phyloP scores from a whole-genome alignment of 2,888 invertebrate species.

The Megamerina dolium region DNA sequence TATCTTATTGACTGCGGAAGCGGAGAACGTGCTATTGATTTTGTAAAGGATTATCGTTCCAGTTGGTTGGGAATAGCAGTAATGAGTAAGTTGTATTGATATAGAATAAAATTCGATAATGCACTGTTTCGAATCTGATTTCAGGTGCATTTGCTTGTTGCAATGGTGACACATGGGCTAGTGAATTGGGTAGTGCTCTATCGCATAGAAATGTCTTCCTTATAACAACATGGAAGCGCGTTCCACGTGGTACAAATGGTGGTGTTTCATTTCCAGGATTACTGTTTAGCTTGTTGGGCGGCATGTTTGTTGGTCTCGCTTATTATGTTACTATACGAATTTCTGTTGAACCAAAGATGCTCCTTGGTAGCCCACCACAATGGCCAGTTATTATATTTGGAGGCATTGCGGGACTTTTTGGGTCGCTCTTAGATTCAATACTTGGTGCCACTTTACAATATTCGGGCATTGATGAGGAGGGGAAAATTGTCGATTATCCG shows the following conservation, averaged over 20 bases:
- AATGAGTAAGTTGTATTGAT: constrained; percentile 59
- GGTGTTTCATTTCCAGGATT: constrained; percentile 66
- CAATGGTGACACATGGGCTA: constrained; percentile 88
- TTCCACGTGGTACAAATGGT: constrained; percentile 85
- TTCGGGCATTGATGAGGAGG: constrained; percentile 69
- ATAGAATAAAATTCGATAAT: neutral
- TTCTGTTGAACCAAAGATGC: constrained; percentile 55
- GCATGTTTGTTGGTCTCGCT: constrained; percentile 61
- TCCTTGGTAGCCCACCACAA: constrained; percentile 62
- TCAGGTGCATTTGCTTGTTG: constrained; percentile 69
- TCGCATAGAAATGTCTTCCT: constrained; percentile 64
- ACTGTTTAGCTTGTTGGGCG: constrained; percentile 51
- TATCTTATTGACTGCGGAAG: constrained; percentile 76
- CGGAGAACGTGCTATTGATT: constrained; percentile 73
- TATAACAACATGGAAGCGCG: constrained; percentile 65
- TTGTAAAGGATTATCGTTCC: constrained; percentile 65
- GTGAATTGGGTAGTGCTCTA: constrained; percentile 76
- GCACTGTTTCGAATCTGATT: neutral
- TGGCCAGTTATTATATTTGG: constrained; percentile 74
- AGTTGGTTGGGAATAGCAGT: constrained; percentile 79
- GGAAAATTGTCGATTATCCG: constrained; percentile 66
- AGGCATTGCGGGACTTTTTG: constrained; percentile 68
- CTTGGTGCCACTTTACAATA: constrained; percentile 82
- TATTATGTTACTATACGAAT: constrained; percentile 65
- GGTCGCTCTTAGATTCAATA: constrained; percentile 76